Percentiles rank a stretch among this genome's conserved stretches.
phyloP scores from a whole-genome alignment of 2,113 vertebrate species.

The Microcebus murinus region DNA sequence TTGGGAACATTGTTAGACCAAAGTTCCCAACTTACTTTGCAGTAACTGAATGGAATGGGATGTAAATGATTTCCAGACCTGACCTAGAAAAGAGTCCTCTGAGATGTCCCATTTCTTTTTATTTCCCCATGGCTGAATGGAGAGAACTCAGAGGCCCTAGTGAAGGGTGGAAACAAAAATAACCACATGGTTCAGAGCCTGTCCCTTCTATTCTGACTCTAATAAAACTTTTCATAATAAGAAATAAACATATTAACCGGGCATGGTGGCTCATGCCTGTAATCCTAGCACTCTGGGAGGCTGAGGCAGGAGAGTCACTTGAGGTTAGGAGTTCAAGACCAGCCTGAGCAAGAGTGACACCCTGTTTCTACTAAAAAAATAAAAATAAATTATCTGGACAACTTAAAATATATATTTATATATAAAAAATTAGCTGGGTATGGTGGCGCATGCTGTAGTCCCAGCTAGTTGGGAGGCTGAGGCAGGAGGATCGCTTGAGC shows the following conservation, averaged over 20 bases:
- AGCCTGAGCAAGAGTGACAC: too few relatives aligned
- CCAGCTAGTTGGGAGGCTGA: too few relatives aligned
- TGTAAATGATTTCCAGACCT: neutral
- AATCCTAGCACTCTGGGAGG: too few relatives aligned
- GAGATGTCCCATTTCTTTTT: constrained; percentile 12
- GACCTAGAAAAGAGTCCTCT: neutral
- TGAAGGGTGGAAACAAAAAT: neutral
- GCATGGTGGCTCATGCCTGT: too few relatives aligned
- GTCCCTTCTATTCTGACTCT: neutral
- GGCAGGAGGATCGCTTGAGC: too few relatives aligned
- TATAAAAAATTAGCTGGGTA: too few relatives aligned
- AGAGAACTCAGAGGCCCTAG: neutral
- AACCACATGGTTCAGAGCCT: neutral
- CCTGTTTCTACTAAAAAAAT: too few relatives aligned
- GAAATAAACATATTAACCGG: neutral
- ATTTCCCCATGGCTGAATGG: neutral
- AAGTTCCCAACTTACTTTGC: neutral
- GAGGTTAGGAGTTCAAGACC: too few relatives aligned
- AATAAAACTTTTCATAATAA: neutral
- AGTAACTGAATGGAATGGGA: neutral
- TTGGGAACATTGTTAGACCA: neutral
- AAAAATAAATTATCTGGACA: too few relatives aligned
- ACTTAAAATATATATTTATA: too few relatives aligned
- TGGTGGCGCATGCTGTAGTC: too few relatives aligned
- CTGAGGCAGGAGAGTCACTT: too few relatives aligned